Evolutionary conservation across 2,888 invertebrate species (phyloP).

Genomic region (Acleris holmiana): DNA sequence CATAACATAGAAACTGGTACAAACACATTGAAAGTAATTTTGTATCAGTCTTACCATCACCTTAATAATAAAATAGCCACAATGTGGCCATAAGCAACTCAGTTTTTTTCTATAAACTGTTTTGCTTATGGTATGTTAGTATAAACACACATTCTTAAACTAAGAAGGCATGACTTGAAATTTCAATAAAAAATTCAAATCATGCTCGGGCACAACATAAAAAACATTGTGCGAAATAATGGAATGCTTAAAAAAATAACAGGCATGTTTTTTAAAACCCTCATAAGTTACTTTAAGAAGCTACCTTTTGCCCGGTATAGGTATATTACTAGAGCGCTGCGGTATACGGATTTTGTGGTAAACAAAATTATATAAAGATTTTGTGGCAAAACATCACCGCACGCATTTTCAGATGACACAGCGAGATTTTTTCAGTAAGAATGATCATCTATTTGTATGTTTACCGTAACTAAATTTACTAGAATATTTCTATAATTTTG

Average conservation of each 20-base stretch:
- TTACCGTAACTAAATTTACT: too few species aligned
- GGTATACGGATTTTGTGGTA: too few species aligned
- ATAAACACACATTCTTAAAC: constrained; percentile 67
- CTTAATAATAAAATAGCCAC: constrained; percentile 52
- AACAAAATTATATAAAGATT: too few species aligned
- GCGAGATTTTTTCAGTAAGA: too few species aligned
- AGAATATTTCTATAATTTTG: too few species aligned
- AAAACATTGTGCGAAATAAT: constrained; percentile 41
- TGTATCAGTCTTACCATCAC: constrained; percentile 67
- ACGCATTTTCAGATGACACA: too few species aligned
- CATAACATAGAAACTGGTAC: constrained; percentile 62
- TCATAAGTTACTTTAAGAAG: too few species aligned
- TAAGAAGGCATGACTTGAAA: constrained; percentile 50
- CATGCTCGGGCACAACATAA: constrained; percentile 39
- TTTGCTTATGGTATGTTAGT: constrained; percentile 58
- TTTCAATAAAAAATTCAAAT: constrained; percentile 27
- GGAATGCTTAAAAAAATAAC: not conserved
- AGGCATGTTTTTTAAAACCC: too few species aligned
- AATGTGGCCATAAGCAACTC: constrained; percentile 41
- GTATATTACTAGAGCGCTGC: too few species aligned
- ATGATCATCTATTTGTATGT: too few species aligned
- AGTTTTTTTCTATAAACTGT: constrained; percentile 32
- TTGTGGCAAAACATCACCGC: too few species aligned
- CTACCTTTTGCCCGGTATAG: too few species aligned
- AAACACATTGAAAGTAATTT: constrained; percentile 38